Base-by-base conservation (phyloP, 2,888 invertebrate genomes). In the Himalopsyche kuldschensis region DNA sequence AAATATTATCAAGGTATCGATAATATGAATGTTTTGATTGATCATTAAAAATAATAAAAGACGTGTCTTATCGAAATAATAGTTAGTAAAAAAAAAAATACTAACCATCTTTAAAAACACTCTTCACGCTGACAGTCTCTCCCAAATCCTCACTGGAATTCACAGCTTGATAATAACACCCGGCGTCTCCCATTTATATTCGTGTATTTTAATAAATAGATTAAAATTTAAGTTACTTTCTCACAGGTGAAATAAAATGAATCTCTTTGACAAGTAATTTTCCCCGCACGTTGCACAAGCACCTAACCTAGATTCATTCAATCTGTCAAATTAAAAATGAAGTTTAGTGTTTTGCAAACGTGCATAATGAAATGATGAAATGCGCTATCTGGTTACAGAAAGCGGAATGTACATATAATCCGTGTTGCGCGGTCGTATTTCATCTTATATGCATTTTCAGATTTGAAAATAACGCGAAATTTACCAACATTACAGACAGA, bases 91-190 rank as follows among this genome's bases (percentile, higher is more conserved):
- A 32, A 32, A 32, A 32, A 17, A 24, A 32, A 24, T 20, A 82
- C 80, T 48, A 69, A 83, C 83, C 78, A 78, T 69, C 32, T 75
- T 41, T 78, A 10, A 83, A 48, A 32, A 75, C 78, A n/a, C 30
- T 48, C 10, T 75, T 24, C 4, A 83, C 27, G 27, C 75, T 81
- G 4, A 35, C 35, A 76, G 15, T 80, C 17, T 83, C 81, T 8
- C n/a, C 30, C 3, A 81, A 75, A 55, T 83, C 83, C 35, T 83
- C 83, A 10, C 80, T 32, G 15, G 75, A 55, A 27, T 78, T 81
- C 24, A 78, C 79, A 47, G 78, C 69, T 27, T 63, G 46, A 78
- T 78, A 81, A 75, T 75, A 83, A n/a, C 75, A 35, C 4, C 69
- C 80, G 24, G 83, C 83, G 32, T 81, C 81, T 5, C 81, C 78